These are phyloP conservation scores for Encarsia formosa DNA, from an alignment of 2,888 invertebrate species.

Conservation along the genomic window DNA sequence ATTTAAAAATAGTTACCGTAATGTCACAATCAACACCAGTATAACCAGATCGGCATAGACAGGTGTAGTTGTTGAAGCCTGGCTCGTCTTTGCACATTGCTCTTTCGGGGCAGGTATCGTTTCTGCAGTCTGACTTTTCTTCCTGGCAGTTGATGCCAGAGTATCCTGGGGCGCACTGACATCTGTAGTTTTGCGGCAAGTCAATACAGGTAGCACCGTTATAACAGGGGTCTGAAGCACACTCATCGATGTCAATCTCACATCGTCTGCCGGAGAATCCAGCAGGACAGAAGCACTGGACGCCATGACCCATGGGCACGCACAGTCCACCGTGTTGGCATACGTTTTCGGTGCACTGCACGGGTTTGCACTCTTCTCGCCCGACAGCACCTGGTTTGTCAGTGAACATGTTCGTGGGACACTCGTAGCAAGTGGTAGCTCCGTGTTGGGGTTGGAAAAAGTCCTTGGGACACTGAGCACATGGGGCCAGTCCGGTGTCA, in stretches of 20 bases:
- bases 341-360: conserved; percentile 81
- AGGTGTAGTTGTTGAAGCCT: conserved; percentile 83
- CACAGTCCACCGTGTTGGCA: conserved; percentile 91
- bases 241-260: conserved; percentile 93
- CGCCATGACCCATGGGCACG: conserved; percentile 81
- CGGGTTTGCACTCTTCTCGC: conserved; percentile 80
- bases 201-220: conserved; percentile 91
- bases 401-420: conserved; percentile 87
- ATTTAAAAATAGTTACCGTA: conserved; percentile 57
- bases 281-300: conserved; percentile 91
- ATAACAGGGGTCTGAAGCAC: conserved; percentile 89
- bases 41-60: conserved; percentile 90
- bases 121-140: conserved; percentile 81
- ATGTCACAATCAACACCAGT: conserved; percentile 89
- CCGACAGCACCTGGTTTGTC: conserved; percentile 73
- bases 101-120: conserved; percentile 88
- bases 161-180: conserved; percentile 82
- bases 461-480: conserved; percentile 86
- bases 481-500: conserved; percentile 88
- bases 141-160: conserved; percentile 93
- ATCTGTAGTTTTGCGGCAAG: conserved; percentile 86
- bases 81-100: conserved; percentile 97
- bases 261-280: conserved; percentile 91
- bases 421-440: conserved; percentile 82
- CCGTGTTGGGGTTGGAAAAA: conserved; percentile 86